phyloP scores from a whole-genome alignment of 2,113 vertebrate genomes.

The Heliornis fulica region DNA sequence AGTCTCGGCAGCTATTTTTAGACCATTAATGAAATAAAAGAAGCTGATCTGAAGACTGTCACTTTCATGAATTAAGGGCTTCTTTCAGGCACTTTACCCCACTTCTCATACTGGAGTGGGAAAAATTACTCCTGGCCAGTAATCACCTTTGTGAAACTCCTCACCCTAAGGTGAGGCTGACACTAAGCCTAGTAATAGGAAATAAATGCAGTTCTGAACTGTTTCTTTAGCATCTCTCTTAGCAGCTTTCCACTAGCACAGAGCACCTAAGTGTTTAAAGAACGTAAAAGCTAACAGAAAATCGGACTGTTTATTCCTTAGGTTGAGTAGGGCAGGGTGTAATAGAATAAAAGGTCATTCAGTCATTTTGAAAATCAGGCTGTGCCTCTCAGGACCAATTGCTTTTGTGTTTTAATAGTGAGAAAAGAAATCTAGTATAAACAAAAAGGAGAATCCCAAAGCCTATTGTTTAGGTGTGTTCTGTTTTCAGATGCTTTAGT shows the following conservation, averaged over 20 bases:
- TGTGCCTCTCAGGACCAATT: neutral
- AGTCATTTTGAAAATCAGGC: neutral
- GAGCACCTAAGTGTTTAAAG: neutral
- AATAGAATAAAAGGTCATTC: neutral
- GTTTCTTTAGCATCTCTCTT: neutral
- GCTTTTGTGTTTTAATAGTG: neutral
- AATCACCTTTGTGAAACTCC: neutral
- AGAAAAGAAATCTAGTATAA: neutral
- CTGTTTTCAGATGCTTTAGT: neutral
- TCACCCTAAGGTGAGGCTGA: neutral
- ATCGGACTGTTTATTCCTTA: neutral
- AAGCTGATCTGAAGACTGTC: neutral
- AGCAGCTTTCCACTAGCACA: neutral
- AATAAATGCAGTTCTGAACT: neutral
- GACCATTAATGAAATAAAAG: neutral
- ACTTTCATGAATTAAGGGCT: neutral
- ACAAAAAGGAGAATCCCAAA: neutral
- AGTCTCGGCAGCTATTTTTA: constrained; percentile 14
- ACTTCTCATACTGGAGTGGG: neutral
- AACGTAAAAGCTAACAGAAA: neutral
- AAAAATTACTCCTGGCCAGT: neutral
- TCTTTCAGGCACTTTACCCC: neutral
- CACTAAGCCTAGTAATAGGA: neutral
- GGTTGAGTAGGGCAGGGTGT: neutral
- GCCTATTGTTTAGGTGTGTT: neutral